phyloP scores from a whole-genome alignment of 2,797 vertebrate species.

The Sebastes wilsoni region DNA sequence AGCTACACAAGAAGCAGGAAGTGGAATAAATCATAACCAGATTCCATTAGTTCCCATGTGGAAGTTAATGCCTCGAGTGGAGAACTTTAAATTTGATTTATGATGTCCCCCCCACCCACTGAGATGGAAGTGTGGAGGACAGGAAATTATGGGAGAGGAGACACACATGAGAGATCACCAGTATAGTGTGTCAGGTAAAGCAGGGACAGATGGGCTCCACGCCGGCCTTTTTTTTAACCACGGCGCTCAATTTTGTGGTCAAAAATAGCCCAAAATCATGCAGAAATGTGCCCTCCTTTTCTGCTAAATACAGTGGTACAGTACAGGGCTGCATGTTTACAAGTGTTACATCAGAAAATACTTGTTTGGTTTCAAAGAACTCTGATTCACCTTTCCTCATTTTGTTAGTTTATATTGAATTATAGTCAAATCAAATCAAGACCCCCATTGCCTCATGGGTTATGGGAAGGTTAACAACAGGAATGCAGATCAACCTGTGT shows the following conservation, averaged over 20 bases:
- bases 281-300: not conserved
- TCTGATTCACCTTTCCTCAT: not conserved
- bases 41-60: constrained; percentile 39
- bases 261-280: not conserved
- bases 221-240: not conserved
- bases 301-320: not conserved
- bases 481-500: too few relatives aligned
- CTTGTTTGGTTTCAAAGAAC: not conserved
- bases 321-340: not conserved
- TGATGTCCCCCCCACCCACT: constrained; percentile 26
- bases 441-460: too few relatives aligned
- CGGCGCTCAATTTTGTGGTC: not conserved
- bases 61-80: constrained; percentile 40
- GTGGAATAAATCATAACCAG: constrained; percentile 51
- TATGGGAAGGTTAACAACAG: too few relatives aligned
- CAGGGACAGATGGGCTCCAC: constrained; percentile 16
- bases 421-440: too few relatives aligned
- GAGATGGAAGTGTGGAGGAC: constrained; percentile 37
- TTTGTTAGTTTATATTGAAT: too few relatives aligned
- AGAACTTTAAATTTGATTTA: constrained; percentile 57
- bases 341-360: not conserved
- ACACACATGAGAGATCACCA: not conserved
- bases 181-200: constrained; percentile 20
- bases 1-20: constrained; percentile 52
- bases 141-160: constrained; percentile 32